Percentiles rank a stretch among this genome's conserved stretches.
Conservation (phyloP, 2,888 invertebrate species). For the Leptinotarsa rubiginosa region DNA sequence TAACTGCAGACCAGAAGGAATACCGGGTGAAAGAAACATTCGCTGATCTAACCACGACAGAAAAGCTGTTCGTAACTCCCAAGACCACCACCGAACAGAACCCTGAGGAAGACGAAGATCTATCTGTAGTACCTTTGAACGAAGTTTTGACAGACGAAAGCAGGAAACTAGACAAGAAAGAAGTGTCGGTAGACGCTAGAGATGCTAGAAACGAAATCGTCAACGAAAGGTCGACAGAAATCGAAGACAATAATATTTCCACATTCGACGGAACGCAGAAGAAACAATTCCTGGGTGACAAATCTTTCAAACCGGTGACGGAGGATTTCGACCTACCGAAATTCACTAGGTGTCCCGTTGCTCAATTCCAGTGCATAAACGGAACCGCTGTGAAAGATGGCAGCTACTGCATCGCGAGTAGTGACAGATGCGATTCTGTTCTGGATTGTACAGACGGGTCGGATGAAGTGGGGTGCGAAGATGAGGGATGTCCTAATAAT, state of each 20-base stretch:
- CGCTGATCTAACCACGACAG: constrained; percentile 59
- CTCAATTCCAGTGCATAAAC: constrained; percentile 72
- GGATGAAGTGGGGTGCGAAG: constrained; percentile 71
- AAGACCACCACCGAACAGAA: constrained; percentile 50
- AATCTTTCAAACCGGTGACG: constrained; percentile 57
- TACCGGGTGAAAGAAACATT: constrained; percentile 60
- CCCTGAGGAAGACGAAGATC: constrained; percentile 46
- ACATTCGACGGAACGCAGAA: not conserved
- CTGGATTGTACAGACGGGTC: constrained; percentile 74
- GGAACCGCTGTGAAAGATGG: constrained; percentile 71
- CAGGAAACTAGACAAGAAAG: constrained; percentile 21
- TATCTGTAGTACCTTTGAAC: constrained; percentile 55
- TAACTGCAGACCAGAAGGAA: constrained; percentile 36
- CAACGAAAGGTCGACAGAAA: constrained; percentile 18
- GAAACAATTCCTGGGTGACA: constrained; percentile 42
- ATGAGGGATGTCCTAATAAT: constrained; percentile 71
- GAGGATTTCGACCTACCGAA: constrained; percentile 59
- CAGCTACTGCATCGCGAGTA: constrained; percentile 69
- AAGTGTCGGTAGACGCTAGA: constrained; percentile 16
- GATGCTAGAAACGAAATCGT: constrained; percentile 33
- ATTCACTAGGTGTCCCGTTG: constrained; percentile 70
- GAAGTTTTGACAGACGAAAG: constrained; percentile 20
- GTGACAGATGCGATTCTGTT: constrained; percentile 70
- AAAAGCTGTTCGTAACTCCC: constrained; percentile 55
- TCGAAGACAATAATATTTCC: constrained; percentile 1